A percentile compares a stretch with the other conserved stretches of the same genome.
These are phyloP conservation scores for Xylocampa areola DNA, from an alignment of 2,888 invertebrate species.

Conservation along the genomic window DNA sequence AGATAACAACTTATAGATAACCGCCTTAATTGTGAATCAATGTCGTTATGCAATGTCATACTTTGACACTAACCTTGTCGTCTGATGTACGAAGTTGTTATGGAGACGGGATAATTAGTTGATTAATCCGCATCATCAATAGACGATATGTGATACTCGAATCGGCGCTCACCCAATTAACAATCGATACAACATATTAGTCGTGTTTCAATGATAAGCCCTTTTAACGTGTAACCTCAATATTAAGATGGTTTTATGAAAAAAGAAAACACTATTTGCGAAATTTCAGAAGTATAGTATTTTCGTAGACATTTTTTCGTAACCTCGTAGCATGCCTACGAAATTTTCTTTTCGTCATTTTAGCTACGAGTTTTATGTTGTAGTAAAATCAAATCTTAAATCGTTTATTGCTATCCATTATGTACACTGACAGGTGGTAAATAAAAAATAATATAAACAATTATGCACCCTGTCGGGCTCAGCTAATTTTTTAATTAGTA, in stretches of 20 bases:
- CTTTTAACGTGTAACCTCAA: too few relatives aligned
- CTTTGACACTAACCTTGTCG: constrained; percentile 68
- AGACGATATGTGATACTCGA: constrained; percentile 20
- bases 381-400: too few relatives aligned
- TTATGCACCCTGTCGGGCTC: too few relatives aligned
- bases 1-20: constrained; percentile 67
- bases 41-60: constrained; percentile 62
- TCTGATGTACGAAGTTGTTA: constrained; percentile 44
- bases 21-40: constrained; percentile 65
- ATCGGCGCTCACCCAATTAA: constrained; percentile 19
- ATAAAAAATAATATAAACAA: too few relatives aligned
- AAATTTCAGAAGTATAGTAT: constrained; percentile 36
- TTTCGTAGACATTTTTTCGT: constrained; percentile 47
- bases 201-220: constrained; percentile 28
- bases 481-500: too few relatives aligned
- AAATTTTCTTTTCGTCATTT: constrained; percentile 18
- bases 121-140: constrained; percentile 23
- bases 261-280: too few relatives aligned
- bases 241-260: too few relatives aligned
- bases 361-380: neutral
- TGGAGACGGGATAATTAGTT: constrained; percentile 34
- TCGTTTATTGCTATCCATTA: too few relatives aligned
- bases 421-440: too few relatives aligned
- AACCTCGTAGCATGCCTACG: constrained; percentile 47
- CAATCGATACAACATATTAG: constrained; percentile 31